Evolutionary conservation across 2,113 vertebrate genomes (phyloP).

Genomic region (Muntiacus muntjak): DNA sequence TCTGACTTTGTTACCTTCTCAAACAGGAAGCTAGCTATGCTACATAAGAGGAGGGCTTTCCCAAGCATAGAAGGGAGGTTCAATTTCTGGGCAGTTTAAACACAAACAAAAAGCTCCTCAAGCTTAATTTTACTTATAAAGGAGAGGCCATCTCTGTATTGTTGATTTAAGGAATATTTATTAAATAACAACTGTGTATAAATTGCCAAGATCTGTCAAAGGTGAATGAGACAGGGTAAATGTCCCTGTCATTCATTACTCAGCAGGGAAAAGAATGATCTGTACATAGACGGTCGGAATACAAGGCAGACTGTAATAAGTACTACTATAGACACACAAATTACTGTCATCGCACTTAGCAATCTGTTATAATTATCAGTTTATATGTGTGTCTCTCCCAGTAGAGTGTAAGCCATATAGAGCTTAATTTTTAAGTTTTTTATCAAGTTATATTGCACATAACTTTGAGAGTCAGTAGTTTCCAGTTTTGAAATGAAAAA

Average conservation of each 20-base stretch:
- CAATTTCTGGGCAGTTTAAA: neutral
- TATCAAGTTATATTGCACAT: neutral
- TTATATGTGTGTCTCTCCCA: neutral
- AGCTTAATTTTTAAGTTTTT: neutral
- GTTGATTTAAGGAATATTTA: neutral
- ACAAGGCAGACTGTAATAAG: neutral
- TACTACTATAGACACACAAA: neutral
- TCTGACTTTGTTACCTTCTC: neutral
- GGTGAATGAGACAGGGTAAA: neutral
- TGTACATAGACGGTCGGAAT: neutral
- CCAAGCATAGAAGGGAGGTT: neutral
- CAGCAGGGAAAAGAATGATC: neutral
- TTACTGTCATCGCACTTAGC: neutral
- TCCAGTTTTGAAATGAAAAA: neutral
- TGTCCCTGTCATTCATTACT: neutral
- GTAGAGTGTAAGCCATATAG: neutral
- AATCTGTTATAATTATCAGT: neutral
- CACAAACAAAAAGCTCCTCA: neutral
- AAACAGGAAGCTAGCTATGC: neutral
- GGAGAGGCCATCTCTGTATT: neutral
- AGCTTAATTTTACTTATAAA: neutral
- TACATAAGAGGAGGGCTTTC: neutral
- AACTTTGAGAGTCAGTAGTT: neutral
- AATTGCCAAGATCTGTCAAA: neutral
- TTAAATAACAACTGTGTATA: neutral